A percentile compares a stretch with the other conserved stretches of the same genome.
These are phyloP conservation scores for Brachypterus glaber DNA, from an alignment of 2,888 invertebrate species.

Conservation along the genomic window DNA sequence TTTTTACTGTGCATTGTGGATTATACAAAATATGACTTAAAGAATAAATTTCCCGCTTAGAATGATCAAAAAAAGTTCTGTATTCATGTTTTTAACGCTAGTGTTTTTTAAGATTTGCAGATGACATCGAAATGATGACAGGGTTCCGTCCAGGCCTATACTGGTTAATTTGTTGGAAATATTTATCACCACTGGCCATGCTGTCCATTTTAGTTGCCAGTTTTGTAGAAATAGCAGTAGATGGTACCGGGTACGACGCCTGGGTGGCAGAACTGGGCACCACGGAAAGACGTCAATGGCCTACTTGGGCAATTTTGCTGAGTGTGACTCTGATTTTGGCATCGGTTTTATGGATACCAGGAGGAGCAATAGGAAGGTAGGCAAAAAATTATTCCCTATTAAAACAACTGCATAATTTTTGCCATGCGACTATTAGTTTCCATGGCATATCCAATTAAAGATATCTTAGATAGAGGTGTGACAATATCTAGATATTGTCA, in stretches of 20 bases:
- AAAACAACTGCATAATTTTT: too few species aligned
- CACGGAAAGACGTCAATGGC: constrained; percentile 75
- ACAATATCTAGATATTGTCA: too few species aligned
- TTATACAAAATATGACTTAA: too few species aligned
- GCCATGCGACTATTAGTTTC: too few species aligned
- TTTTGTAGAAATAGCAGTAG: constrained; percentile 66
- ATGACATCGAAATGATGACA: constrained; percentile 93
- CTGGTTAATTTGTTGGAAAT: constrained; percentile 94
- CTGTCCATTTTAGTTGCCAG: constrained; percentile 75
- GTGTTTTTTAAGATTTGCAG: constrained; percentile 65
- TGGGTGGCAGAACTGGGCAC: constrained; percentile 68
- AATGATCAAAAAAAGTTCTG: too few species aligned
- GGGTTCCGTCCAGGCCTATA: constrained; percentile 79
- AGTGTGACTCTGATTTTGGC: constrained; percentile 65
- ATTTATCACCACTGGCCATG: constrained; percentile 84
- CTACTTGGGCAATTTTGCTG: constrained; percentile 69
- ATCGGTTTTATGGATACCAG: constrained; percentile 83
- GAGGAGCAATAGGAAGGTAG: constrained; percentile 70
- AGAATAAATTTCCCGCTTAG: too few species aligned
- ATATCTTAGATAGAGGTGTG: too few species aligned
- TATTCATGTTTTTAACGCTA: too few species aligned
- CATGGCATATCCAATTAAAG: too few species aligned
- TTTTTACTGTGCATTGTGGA: too few species aligned
- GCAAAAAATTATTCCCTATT: too few species aligned
- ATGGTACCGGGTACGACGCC: constrained; percentile 77